Conservation (phyloP, 2,888 invertebrate genomes). For the Epinotia demarniana region DNA sequence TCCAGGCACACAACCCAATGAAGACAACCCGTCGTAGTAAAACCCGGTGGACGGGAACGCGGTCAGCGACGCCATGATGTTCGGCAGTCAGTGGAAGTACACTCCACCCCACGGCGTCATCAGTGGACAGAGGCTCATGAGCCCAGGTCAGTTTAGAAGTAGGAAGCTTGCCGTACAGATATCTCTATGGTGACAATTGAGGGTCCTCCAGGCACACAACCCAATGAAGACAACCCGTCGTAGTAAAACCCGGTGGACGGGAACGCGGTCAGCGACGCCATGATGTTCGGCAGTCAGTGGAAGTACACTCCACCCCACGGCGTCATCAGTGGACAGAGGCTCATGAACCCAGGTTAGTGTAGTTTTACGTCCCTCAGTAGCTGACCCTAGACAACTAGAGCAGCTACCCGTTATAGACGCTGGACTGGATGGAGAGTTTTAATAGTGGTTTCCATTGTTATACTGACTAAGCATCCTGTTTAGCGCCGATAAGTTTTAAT, state of each 20-base stretch:
- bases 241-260: slow-evolving; percentile 77
- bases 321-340: slow-evolving; percentile 57
- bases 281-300: slow-evolving; percentile 68
- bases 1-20: no score
- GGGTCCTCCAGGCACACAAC: no score
- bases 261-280: slow-evolving; percentile 55
- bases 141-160: slow-evolving; percentile 53
- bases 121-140: slow-evolving; percentile 59
- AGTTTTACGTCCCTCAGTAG: not conserved
- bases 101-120: slow-evolving; percentile 57
- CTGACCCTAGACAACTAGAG: not conserved
- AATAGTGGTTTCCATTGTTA: no score
- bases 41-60: slow-evolving; percentile 73
- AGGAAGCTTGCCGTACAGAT: no score
- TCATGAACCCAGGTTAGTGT: slow-evolving; percentile 56
- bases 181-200: slow-evolving; percentile 11
- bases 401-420: not conserved
- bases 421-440: no score
- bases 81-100: slow-evolving; percentile 70
- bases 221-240: slow-evolving; percentile 59
- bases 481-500: no score
- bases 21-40: slow-evolving; percentile 69
- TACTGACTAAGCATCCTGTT: no score
- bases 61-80: slow-evolving; percentile 60
- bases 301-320: slow-evolving; percentile 66